Percentiles rank a stretch among this genome's conserved stretches.
These are phyloP conservation scores for Esox masquinongy DNA, from an alignment of 2,797 vertebrate species.

Conservation along the genomic window DNA sequence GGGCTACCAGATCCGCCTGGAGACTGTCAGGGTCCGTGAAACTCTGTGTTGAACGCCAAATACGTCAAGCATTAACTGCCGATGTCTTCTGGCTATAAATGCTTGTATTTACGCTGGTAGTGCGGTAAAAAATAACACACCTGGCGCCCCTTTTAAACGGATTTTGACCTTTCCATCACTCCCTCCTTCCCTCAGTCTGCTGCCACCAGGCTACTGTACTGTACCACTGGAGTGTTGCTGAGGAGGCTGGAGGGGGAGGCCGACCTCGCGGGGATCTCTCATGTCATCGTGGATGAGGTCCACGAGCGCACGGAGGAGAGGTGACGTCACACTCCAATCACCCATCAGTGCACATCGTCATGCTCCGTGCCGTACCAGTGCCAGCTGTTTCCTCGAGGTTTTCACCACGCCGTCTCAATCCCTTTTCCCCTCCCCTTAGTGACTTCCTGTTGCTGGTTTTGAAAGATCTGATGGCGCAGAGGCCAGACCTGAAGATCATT, in stretches of 20 bases:
- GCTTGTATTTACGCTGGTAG: background rate
- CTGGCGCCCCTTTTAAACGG: too few species aligned
- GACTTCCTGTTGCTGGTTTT: slow-evolving; percentile 95
- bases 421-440: slow-evolving; percentile 63
- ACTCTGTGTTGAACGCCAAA: slow-evolving; percentile 1
- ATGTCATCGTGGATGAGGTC: slow-evolving; percentile 95
- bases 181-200: slow-evolving; percentile 74
- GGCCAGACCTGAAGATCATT: slow-evolving; percentile 88
- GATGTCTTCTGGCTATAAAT: background rate
- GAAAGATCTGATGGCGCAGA: slow-evolving; percentile 88
- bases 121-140: background rate
- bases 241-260: slow-evolving; percentile 89
- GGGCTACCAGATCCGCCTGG: slow-evolving; percentile 98
- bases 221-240: slow-evolving; percentile 93
- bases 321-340: slow-evolving; percentile 65
- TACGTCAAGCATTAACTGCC: background rate
- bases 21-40: slow-evolving; percentile 85
- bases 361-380: background rate
- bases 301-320: slow-evolving; percentile 98
- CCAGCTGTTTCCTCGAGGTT: background rate
- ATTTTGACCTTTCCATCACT: background rate
- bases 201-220: slow-evolving; percentile 92
- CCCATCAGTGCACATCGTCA: background rate
- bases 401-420: background rate
- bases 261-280: slow-evolving; percentile 84